Evolutionary conservation across 1,140 invertebrate genomes (phyloP).

Genomic region (Bradynema listronoti): DNA sequence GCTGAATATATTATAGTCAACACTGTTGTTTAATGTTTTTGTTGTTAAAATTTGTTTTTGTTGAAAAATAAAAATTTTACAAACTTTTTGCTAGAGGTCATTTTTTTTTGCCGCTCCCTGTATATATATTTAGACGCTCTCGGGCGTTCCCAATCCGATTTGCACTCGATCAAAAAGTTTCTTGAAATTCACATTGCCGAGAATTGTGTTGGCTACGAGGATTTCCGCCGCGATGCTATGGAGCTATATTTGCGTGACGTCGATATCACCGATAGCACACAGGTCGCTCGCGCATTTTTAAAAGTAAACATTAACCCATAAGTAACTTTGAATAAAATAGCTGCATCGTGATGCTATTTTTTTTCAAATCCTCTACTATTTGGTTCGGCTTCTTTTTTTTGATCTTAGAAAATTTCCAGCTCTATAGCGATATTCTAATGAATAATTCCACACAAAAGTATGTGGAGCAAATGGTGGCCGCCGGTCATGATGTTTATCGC

Average conservation of each 20-base stretch:
- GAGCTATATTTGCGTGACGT: conserved; percentile 23
- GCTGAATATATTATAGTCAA: too few relatives aligned
- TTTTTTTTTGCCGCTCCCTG: too few relatives aligned
- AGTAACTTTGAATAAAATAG: neutral
- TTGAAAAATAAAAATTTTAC: too few relatives aligned
- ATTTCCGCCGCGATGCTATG: conserved; percentile 27
- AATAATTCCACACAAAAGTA: conserved; percentile 40
- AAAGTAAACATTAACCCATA: conserved; percentile 11
- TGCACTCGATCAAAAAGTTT: conserved; percentile 33
- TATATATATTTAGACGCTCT: conserved; percentile 23
- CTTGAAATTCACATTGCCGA: conserved; percentile 34
- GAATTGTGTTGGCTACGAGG: conserved; percentile 2
- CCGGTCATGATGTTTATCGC: conserved; percentile 26
- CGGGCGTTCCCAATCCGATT: conserved; percentile 32
- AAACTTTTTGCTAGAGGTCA: too few relatives aligned
- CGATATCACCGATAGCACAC: conserved; percentile 17
- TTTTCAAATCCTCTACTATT: conserved; percentile 4
- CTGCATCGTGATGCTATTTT: neutral
- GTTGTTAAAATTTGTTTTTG: too few relatives aligned
- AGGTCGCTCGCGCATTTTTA: conserved; percentile 27
- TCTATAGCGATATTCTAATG: conserved; percentile 41
- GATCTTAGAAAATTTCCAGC: conserved; percentile 23
- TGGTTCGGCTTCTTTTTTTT: neutral
- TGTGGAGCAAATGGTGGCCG: conserved; percentile 26
- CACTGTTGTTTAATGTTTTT: too few relatives aligned